Base-by-base conservation (phyloP, 2,888 invertebrate genomes). In the Euproctis similis region DNA sequence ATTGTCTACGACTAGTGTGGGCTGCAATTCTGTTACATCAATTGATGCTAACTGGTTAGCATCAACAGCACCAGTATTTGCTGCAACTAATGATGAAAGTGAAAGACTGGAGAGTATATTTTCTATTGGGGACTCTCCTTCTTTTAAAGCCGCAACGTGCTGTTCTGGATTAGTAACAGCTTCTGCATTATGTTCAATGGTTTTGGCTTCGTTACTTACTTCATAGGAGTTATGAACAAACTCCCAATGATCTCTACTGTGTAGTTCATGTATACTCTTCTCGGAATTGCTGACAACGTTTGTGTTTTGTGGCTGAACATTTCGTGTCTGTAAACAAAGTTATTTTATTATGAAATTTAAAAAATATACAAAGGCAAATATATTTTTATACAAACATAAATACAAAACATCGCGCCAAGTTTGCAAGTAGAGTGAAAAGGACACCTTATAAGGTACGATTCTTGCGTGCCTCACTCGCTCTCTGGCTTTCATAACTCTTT, bases 71-170 rank as follows among this genome's bases (percentile, higher is more conserved):
- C 21, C 30, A 19, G 9, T 16, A 10, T 30, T 34, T 20, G 12
- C 4, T 12, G 26, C 4, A n/a, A 30, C 24, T 10, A 30, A 24
- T 13, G 20, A 20, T 26, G 26, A 14, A 8, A 30, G 3, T 9
- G 34, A 23, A 12, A 34, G 10, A 30, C 20, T 18, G 12, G 28
- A 26, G 7, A 33, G 16, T 10, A 22, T 12, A 12, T 18, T 26
- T 22, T 26, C 33, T 18, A 33, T 23, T 8, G 25, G 18, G 8
- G 29, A 3, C 12, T 29, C 17, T 10, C 29, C 13, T 12, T 35
- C 25, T 20, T 24, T 29, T 10, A 13, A 4, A 8, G 11, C 9
- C 8, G 8, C 19, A 2, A 7, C 17, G 18, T 29, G 11, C 16
- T 29, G 11, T 16, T 7, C 9, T 3, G 25, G 10, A 1, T 14